phyloP scores from a whole-genome alignment of 2,888 invertebrate genomes.

The Apotomis betuletana region DNA sequence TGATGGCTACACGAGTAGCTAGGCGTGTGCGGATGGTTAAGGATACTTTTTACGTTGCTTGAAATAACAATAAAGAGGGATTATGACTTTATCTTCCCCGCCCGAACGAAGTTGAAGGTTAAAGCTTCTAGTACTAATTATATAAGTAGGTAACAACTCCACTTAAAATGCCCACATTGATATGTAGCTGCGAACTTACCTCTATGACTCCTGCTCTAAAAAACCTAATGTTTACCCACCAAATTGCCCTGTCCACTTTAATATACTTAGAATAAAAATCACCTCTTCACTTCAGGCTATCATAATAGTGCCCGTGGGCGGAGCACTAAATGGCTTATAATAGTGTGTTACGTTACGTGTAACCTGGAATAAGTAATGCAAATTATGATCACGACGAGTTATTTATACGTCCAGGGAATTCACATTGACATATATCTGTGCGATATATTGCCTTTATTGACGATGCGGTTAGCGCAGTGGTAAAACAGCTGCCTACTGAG shows the following conservation, averaged over 20 bases:
- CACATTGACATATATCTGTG: neutral
- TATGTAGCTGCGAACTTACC: slow-evolving; percentile 10
- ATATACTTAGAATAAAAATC: neutral
- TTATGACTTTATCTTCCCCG: too few species aligned
- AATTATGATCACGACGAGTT: slow-evolving; percentile 15
- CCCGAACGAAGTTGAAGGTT: too few species aligned
- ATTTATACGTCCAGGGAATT: neutral
- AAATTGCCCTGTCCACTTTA: neutral
- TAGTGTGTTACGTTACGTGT: slow-evolving; percentile 3
- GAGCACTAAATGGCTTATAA: slow-evolving; percentile 32
- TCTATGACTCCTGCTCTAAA: neutral
- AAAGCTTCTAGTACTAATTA: neutral
- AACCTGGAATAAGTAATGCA: neutral
- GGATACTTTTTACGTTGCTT: too few species aligned
- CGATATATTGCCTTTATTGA: too few species aligned
- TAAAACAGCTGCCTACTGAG: too few species aligned
- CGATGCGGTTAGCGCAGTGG: too few species aligned
- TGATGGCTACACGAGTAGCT: too few species aligned
- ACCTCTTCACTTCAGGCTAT: neutral
- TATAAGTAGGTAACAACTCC: neutral
- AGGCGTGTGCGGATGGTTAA: too few species aligned
- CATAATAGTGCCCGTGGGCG: slow-evolving; percentile 16
- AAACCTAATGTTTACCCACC: neutral
- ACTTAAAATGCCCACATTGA: slow-evolving; percentile 4
- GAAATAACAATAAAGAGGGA: too few species aligned